Percentiles rank a stretch among this genome's conserved stretches.
These are phyloP conservation scores for Philotrypesis tridentata DNA, from an alignment of 1,140 invertebrate species.

Conservation along the genomic window DNA sequence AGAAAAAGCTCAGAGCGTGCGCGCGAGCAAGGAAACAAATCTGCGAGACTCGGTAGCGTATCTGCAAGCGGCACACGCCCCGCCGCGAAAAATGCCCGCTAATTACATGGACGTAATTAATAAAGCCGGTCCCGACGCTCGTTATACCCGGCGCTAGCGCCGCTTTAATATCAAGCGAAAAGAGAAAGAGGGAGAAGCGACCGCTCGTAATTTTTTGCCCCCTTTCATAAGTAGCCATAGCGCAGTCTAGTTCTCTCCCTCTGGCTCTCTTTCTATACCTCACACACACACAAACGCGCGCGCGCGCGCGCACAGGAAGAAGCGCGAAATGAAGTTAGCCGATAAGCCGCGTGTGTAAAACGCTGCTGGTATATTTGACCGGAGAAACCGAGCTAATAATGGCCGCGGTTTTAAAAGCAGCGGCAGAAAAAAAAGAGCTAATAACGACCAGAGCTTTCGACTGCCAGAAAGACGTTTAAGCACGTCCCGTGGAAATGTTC, in stretches of 20 bases:
- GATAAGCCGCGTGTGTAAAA: constrained; percentile 31
- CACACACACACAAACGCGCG: too few species aligned
- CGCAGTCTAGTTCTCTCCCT: too few species aligned
- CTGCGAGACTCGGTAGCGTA: background rate
- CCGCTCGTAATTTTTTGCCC: constrained; percentile 29
- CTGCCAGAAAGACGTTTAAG: background rate
- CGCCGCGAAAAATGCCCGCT: constrained; percentile 51
- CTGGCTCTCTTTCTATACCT: background rate
- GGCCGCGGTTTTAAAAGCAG: background rate
- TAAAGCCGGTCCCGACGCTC: constrained; percentile 51
- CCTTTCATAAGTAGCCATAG: constrained; percentile 24
- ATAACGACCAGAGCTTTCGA: background rate
- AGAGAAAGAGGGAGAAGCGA: constrained; percentile 9
- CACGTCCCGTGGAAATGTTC: constrained; percentile 29
- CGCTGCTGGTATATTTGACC: background rate
- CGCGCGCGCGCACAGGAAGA: background rate
- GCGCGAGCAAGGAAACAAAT: background rate
- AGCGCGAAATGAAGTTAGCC: background rate
- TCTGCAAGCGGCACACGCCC: constrained; percentile 18
- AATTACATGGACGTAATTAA: constrained; percentile 63
- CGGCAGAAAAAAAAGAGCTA: background rate
- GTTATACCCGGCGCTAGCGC: constrained; percentile 5
- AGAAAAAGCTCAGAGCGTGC: background rate
- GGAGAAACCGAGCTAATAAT: constrained; percentile 16
- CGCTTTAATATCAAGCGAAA: constrained; percentile 27